Percentiles rank a stretch among this genome's conserved stretches.
These are phyloP conservation scores for Drosophila novamexicana DNA, from an alignment of 1,140 invertebrate species.

Conservation along the genomic window DNA sequence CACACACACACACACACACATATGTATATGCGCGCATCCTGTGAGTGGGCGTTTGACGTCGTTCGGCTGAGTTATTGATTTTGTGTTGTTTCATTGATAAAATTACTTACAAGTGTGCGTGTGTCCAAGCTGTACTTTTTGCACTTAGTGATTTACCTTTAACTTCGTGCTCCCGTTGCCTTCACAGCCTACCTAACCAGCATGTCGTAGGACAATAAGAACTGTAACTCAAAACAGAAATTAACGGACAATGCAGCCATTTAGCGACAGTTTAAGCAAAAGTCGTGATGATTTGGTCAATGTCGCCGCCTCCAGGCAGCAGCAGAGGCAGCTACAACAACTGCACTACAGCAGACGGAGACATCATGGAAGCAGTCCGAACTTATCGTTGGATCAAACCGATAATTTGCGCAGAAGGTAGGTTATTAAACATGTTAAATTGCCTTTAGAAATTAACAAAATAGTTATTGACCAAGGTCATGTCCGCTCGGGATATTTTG, in stretches of 20 bases:
- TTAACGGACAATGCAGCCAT: constrained; percentile 77
- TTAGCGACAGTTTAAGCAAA: constrained; percentile 77
- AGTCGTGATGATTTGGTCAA: constrained; percentile 82
- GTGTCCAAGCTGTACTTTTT: constrained; percentile 16
- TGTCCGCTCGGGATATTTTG: not conserved
- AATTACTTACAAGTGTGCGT: constrained; percentile 23
- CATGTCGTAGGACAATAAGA: constrained; percentile 61
- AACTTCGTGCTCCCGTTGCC: constrained; percentile 1
- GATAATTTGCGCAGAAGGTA: constrained; percentile 80
- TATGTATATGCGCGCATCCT: constrained; percentile 43
- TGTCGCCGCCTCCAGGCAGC: constrained; percentile 55
- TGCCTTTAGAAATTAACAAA: not conserved
- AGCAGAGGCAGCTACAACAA: constrained; percentile 39
- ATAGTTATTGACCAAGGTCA: constrained; percentile 44
- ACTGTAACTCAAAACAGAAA: constrained; percentile 26
- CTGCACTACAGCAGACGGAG: constrained; percentile 56
- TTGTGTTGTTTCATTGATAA: constrained; percentile 69
- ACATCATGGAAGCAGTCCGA: constrained; percentile 81
- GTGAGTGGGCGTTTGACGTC: constrained; percentile 53
- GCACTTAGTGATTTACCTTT: constrained; percentile 14
- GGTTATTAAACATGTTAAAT: constrained; percentile 26
- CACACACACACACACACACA: not conserved
- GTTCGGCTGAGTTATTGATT: constrained; percentile 53
- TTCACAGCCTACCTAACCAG: constrained; percentile 32
- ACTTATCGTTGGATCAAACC: constrained; percentile 76